phyloP scores from a whole-genome alignment of 2,113 vertebrate genomes.

The Turdus rufiventris region DNA sequence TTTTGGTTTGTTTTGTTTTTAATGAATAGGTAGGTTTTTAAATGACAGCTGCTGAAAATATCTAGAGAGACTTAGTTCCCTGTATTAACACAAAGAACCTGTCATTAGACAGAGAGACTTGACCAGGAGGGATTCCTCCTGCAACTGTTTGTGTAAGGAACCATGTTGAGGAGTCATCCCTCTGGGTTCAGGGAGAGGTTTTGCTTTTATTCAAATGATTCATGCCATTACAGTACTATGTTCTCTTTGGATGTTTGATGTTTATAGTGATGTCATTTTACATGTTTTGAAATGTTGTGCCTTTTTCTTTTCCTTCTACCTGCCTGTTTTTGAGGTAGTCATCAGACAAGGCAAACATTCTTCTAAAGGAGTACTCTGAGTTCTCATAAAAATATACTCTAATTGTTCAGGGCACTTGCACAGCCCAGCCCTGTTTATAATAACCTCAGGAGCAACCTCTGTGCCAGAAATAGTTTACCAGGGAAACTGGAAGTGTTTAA shows the following conservation, averaged over 20 bases:
- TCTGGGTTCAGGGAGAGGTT: not conserved
- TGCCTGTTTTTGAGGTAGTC: not conserved
- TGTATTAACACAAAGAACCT: not conserved
- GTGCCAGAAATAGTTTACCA: slow-evolving; percentile 8
- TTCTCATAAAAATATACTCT: slow-evolving; percentile 12
- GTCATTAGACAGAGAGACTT: not conserved
- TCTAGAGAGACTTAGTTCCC: not conserved
- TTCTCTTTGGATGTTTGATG: slow-evolving; percentile 5
- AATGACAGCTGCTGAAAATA: not conserved
- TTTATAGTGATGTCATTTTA: not conserved
- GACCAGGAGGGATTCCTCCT: not conserved
- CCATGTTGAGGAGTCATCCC: not conserved
- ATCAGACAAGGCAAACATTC: not conserved
- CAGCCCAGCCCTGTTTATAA: slow-evolving; percentile 7
- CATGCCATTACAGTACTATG: not conserved
- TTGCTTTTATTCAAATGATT: slow-evolving; percentile 13
- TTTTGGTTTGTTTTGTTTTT: not conserved
- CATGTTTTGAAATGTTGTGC: not conserved
- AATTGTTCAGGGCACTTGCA: not conserved
- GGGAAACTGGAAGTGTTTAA: slow-evolving; percentile 18
- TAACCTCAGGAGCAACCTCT: not conserved
- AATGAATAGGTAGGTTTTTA: not conserved
- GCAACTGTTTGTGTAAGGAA: not conserved
- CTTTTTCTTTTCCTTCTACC: not conserved
- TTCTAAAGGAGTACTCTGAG: not conserved